A percentile compares a stretch with the other conserved stretches of the same genome.
Conservation (phyloP, 2,888 invertebrate species). For the Steinernema hermaphroditum region DNA sequence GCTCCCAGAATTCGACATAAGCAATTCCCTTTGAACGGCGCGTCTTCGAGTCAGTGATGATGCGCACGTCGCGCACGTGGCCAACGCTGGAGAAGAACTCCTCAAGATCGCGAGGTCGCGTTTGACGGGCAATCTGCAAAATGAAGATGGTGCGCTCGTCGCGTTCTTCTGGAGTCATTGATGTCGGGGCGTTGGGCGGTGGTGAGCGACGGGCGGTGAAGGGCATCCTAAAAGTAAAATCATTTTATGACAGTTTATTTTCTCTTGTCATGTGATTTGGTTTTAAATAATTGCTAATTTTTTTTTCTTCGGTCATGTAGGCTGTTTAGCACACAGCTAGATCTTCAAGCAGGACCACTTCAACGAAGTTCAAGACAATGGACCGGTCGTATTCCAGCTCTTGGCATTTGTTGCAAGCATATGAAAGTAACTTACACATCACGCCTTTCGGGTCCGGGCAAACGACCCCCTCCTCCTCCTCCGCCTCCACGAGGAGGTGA, state of each 20-base stretch:
- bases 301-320: too few species aligned
- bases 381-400: too few species aligned
- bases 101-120: constrained; percentile 69
- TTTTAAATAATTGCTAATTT: too few species aligned
- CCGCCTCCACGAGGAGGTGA: constrained; percentile 32
- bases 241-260: neutral
- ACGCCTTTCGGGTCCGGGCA: constrained; percentile 73
- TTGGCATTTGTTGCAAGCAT: too few species aligned
- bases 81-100: constrained; percentile 99
- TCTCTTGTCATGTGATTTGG: too few species aligned
- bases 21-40: constrained; percentile 97
- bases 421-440: constrained; percentile 59
- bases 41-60: constrained; percentile 98
- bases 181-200: constrained; percentile 55
- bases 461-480: constrained; percentile 73
- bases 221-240: constrained; percentile 59
- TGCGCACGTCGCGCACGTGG: constrained; percentile 89
- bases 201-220: constrained; percentile 64
- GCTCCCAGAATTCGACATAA: constrained; percentile 98
- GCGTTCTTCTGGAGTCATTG: constrained; percentile 88
- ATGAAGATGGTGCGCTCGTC: constrained; percentile 98
- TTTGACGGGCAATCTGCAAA: constrained; percentile 76
- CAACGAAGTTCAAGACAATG: too few species aligned
- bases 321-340: too few species aligned
- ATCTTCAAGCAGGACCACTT: too few species aligned